Conservation (phyloP, 2,888 invertebrate genomes). For the Nomada fucata region DNA sequence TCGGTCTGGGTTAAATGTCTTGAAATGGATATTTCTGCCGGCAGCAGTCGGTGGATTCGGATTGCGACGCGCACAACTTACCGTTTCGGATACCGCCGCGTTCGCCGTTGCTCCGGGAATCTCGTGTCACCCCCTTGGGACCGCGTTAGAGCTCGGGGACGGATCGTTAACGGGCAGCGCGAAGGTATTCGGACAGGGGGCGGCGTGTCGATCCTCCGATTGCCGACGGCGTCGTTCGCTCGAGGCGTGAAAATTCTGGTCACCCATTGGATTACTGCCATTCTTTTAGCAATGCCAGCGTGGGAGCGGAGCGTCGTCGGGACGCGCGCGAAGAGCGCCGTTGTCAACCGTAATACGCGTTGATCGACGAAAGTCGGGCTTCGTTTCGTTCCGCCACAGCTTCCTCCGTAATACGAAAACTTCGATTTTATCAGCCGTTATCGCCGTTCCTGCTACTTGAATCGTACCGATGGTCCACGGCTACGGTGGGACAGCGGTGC, state of each 20-base stretch:
- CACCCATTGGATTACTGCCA: too few species aligned
- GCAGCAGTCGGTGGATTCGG: slow-evolving; percentile 67
- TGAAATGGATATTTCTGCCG: slow-evolving; percentile 79
- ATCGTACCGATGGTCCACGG: neutral
- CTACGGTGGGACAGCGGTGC: neutral
- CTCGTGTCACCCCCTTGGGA: slow-evolving; percentile 67
- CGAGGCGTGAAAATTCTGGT: neutral
- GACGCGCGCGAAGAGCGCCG: too few species aligned
- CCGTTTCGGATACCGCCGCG: slow-evolving; percentile 77
- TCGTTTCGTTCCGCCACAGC: neutral
- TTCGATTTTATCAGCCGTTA: slow-evolving; percentile 9
- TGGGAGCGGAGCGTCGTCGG: too few species aligned
- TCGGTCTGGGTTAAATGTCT: slow-evolving; percentile 78
- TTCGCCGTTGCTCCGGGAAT: slow-evolving; percentile 66
- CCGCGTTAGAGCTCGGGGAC: slow-evolving; percentile 47
- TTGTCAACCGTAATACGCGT: neutral
- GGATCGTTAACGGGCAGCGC: slow-evolving; percentile 28
- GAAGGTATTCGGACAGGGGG: slow-evolving; percentile 12
- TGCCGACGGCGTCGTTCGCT: slow-evolving; percentile 23
- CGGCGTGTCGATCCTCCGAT: slow-evolving; percentile 28
- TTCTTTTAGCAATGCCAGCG: too few species aligned
- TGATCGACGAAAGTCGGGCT: neutral
- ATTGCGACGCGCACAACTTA: slow-evolving; percentile 74
- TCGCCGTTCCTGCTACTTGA: neutral
- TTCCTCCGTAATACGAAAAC: slow-evolving; percentile 20